Conservation (phyloP, 1,140 invertebrate species). For the Drosophila miranda region DNA sequence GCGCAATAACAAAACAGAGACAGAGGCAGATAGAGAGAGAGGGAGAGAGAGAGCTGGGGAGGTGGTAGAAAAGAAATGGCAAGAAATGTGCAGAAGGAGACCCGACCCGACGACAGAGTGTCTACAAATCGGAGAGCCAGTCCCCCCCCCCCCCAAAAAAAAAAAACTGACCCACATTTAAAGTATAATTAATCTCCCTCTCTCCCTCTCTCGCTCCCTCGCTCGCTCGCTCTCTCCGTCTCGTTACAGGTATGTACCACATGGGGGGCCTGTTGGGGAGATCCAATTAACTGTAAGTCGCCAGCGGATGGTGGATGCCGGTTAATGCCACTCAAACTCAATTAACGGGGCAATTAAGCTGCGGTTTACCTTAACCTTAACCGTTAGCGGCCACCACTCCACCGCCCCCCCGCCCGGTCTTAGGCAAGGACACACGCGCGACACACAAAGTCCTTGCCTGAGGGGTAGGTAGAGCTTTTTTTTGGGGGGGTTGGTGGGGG, state of each 20-base stretch:
- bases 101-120: constrained; percentile 12
- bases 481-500: too few relatives aligned
- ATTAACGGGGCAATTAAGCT: constrained; percentile 56
- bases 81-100: constrained; percentile 45
- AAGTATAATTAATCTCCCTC: constrained; percentile 25
- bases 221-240: neutral
- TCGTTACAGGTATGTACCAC: constrained; percentile 47
- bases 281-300: constrained; percentile 48
- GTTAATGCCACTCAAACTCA: constrained; percentile 54
- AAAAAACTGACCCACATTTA: constrained; percentile 29
- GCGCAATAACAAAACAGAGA: constrained; percentile 55
- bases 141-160: too few relatives aligned
- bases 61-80: constrained; percentile 22
- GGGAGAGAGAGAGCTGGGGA: neutral
- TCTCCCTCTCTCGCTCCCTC: neutral
- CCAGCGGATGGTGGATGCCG: constrained; percentile 9
- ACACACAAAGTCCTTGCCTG: neutral
- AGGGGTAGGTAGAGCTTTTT: too few relatives aligned
- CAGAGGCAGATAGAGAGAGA: constrained; percentile 17
- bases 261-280: constrained; percentile 4
- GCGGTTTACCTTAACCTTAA: constrained; percentile 23
- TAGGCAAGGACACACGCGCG: constrained; percentile 21
- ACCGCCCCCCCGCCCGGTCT: neutral
- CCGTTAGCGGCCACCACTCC: too few relatives aligned
- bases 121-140: constrained; percentile 20